Evolutionary conservation across 2,888 invertebrate genomes (phyloP), one percentile per base, ranked within the genome.

Genomic region (Philonicus albiceps): DNA sequence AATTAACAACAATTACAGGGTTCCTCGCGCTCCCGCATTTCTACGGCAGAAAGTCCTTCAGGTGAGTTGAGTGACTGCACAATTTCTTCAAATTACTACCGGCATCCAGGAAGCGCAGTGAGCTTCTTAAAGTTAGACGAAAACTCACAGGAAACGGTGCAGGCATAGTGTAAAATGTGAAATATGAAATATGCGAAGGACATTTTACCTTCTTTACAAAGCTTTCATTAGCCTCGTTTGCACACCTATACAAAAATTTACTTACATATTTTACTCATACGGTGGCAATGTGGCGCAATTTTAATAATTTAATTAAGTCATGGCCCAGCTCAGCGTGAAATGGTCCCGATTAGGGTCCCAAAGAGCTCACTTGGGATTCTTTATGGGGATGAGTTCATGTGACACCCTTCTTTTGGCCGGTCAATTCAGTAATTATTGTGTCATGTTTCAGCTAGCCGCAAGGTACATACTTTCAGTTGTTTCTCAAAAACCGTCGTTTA

Each of bases 341-440:
- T 80, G 27, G 80, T 53, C 49, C 76, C 80, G 80, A 80, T 80
- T 80, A 80, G 49, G 53, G 27, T 30, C 49, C 27, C 27, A 11
- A 49, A 80, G 49, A 80, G 53, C 31, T 22, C 80, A 30, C 80
- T 49, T 13, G 80, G 80, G 80, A 53, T 53, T 80, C 74, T 53
- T 49, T 53, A 31, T 80, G 80, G 76, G 27, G 37, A 76, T 8
- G 34, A 16, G 22, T 13, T 31, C 2, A 6, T 27, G 80, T 80
- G 80, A 16, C 80, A 53, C 80, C 53, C 80, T 49, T 22, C 80
- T 49, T 80, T 78, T 49, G 7, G 64, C 49, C 80, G 80, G 80
- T 80, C 80, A 80, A 80, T 80, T 80, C 80, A 49, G 80, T 80
- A 80, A 80, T 80, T 80, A 80, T 80, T 80, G 80, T 80, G 80